These are phyloP conservation scores for Agrotis segetum DNA, from an alignment of 2,888 invertebrate species.

Conservation along the genomic window DNA sequence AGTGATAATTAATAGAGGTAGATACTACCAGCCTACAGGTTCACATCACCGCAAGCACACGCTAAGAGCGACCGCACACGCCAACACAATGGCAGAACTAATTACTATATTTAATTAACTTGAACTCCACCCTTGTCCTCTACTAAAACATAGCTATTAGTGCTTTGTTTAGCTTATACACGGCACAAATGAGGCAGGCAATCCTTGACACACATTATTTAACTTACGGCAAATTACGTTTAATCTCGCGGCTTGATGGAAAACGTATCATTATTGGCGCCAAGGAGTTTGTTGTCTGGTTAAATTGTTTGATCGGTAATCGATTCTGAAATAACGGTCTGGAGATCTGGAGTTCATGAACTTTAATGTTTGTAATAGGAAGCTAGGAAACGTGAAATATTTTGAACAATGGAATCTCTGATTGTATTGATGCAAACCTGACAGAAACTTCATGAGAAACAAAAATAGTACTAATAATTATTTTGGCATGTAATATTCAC, in stretches of 20 bases:
- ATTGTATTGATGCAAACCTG: not conserved
- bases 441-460: not conserved
- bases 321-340: slow-evolving; percentile 5
- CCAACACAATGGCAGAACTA: slow-evolving; percentile 48
- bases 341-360: slow-evolving; percentile 14
- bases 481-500: not conserved
- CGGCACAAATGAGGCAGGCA: slow-evolving; percentile 62
- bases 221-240: slow-evolving; percentile 50
- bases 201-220: slow-evolving; percentile 70
- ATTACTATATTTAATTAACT: slow-evolving; percentile 58
- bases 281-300: not conserved
- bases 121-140: slow-evolving; percentile 65
- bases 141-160: slow-evolving; percentile 57
- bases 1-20: slow-evolving; percentile 14
- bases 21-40: not conserved
- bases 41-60: slow-evolving; percentile 33
- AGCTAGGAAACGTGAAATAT: not conserved
- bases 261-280: slow-evolving; percentile 32
- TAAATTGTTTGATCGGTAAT: slow-evolving; percentile 9
- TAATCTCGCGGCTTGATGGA: slow-evolving; percentile 35
- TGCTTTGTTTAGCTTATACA: slow-evolving; percentile 67
- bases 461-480: not conserved
- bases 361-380: slow-evolving; percentile 3
- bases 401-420: not conserved
- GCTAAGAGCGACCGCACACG: slow-evolving; percentile 50